Percentiles rank a stretch among this genome's conserved stretches.
These are phyloP conservation scores for Chesias legatella DNA, from an alignment of 2,888 invertebrate species.

Conservation along the genomic window DNA sequence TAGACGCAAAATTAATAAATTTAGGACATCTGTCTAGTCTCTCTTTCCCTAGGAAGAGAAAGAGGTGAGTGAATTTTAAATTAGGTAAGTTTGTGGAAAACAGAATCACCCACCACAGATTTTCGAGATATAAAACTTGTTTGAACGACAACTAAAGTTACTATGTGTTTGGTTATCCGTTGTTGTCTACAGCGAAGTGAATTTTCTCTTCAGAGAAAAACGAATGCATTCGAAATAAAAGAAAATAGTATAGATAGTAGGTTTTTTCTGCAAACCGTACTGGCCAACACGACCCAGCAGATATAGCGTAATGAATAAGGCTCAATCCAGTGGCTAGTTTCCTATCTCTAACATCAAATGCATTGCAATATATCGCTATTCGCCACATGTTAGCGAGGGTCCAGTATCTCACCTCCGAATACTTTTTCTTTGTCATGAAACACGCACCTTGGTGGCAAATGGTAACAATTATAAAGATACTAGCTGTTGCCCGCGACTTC, in stretches of 20 bases:
- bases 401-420: slow-evolving; percentile 13
- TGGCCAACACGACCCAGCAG: slow-evolving; percentile 36
- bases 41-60: too few species aligned
- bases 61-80: too few species aligned
- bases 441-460: not conserved
- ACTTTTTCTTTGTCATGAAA: not conserved
- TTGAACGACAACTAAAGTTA: too few species aligned
- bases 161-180: too few species aligned
- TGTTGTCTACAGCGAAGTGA: not conserved
- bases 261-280: slow-evolving; percentile 23
- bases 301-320: slow-evolving; percentile 55
- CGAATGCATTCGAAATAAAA: slow-evolving; percentile 28
- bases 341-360: slow-evolving; percentile 59
- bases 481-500: too few species aligned
- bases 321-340: slow-evolving; percentile 45
- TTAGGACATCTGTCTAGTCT: too few species aligned
- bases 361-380: slow-evolving; percentile 49
- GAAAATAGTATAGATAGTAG: slow-evolving; percentile 3
- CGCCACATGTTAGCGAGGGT: slow-evolving; percentile 6
- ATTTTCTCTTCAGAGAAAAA: slow-evolving; percentile 10
- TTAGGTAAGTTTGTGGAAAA: too few species aligned
- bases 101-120: too few species aligned
- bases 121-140: too few species aligned
- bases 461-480: too few species aligned
- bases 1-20: too few species aligned